A percentile compares a stretch with the other conserved stretches of the same genome.
Conservation (phyloP, 1,140 invertebrate genomes). For the Cepaea nemoralis region DNA sequence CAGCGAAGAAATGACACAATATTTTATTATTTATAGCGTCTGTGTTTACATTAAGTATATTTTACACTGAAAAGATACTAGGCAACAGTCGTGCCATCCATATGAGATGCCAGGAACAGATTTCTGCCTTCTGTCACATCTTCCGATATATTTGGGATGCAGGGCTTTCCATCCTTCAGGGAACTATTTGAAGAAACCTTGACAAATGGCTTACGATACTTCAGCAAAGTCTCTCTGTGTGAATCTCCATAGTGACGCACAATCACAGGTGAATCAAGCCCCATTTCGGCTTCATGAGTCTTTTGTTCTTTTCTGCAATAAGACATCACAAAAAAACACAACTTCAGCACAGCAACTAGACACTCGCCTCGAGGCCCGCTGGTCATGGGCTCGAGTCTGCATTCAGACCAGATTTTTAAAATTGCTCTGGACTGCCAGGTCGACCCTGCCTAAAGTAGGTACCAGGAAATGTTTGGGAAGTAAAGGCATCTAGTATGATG, state of each 20-base stretch:
- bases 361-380: no score
- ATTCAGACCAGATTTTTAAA: no score
- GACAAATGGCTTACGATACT: constrained; percentile 61
- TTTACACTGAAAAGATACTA: constrained; percentile 72
- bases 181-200: constrained; percentile 44
- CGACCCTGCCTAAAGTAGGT: no score
- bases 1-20: no score
- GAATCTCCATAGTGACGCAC: constrained; percentile 69
- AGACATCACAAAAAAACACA: constrained; percentile 35
- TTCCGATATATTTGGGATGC: constrained; percentile 57
- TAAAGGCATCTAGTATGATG: no score
- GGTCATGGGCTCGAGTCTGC: no score
- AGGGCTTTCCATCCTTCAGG: constrained; percentile 56
- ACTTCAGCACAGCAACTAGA: no score
- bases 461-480: no score
- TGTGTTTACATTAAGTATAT: no score
- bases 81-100: constrained; percentile 64
- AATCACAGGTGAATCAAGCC: constrained; percentile 55
- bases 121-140: constrained; percentile 60
- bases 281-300: constrained; percentile 55
- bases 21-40: no score
- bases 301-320: constrained; percentile 56
- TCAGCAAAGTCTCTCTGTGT: constrained; percentile 63
- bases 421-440: no score
- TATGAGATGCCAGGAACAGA: constrained; percentile 58